These are phyloP conservation scores for Maniola jurtina DNA, from an alignment of 1,140 invertebrate species.

Conservation along the genomic window DNA sequence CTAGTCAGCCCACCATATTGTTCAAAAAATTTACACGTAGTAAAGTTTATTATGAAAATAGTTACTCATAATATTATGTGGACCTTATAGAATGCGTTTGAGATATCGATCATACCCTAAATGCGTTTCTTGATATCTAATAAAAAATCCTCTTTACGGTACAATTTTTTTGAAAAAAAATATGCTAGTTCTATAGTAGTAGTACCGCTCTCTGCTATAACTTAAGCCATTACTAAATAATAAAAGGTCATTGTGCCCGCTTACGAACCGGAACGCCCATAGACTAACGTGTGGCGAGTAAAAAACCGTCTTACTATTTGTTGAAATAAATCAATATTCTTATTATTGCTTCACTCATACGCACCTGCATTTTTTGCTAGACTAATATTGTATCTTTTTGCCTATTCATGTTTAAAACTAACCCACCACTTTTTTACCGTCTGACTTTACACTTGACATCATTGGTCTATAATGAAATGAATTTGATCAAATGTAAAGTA, in stretches of 20 bases:
- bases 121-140: no score
- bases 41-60: no score
- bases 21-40: no score
- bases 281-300: constrained; percentile 62
- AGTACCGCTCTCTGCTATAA: constrained; percentile 44
- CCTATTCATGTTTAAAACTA: constrained; percentile 11
- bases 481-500: not conserved
- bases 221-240: constrained; percentile 54
- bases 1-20: no score
- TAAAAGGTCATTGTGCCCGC: constrained; percentile 72
- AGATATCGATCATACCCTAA: no score
- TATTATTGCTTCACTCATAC: constrained; percentile 16
- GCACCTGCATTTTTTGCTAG: constrained; percentile 19
- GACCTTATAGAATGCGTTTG: no score
- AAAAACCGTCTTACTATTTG: constrained; percentile 56
- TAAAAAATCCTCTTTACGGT: no score
- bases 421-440: not conserved
- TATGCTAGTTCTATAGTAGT: not conserved
- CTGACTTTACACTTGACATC: not conserved
- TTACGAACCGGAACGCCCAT: constrained; percentile 72
- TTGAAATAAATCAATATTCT: constrained; percentile 25
- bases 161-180: no score
- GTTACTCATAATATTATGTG: no score
- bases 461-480: not conserved
- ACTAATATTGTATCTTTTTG: not conserved